These are phyloP conservation scores for Caenorhabditis doughertyi DNA, from an alignment of 2,888 invertebrate species.

Conservation along the genomic window DNA sequence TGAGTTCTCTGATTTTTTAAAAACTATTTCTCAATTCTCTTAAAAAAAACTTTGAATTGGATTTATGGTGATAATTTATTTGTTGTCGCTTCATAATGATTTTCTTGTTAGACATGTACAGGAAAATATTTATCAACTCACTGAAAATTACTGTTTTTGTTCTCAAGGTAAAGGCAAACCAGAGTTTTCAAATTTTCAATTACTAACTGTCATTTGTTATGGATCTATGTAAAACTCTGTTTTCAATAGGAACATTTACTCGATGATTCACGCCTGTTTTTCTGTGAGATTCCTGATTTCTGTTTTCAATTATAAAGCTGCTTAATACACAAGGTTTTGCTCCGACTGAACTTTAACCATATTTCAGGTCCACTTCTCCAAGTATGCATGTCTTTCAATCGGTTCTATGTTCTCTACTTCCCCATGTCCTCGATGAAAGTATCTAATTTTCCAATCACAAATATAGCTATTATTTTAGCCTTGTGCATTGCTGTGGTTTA, in stretches of 20 bases:
- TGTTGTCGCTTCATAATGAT: too few species aligned
- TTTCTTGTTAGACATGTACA: too few species aligned
- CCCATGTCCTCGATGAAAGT: slow-evolving; percentile 42
- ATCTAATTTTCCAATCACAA: slow-evolving; percentile 33
- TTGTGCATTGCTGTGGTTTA: slow-evolving; percentile 46
- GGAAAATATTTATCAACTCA: too few species aligned
- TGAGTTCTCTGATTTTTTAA: too few species aligned
- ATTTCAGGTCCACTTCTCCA: slow-evolving; percentile 52
- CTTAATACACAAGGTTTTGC: background rate
- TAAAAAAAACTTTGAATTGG: too few species aligned
- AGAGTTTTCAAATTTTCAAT: background rate
- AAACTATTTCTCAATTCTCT: too few species aligned
- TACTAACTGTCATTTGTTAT: too few species aligned
- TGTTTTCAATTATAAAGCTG: background rate
- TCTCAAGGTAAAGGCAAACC: too few species aligned
- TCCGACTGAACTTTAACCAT: background rate
- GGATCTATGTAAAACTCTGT: too few species aligned
- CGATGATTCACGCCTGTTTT: background rate
- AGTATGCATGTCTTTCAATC: slow-evolving; percentile 62
- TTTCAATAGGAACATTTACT: background rate
- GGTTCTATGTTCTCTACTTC: slow-evolving; percentile 60
- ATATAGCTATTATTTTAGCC: slow-evolving; percentile 43
- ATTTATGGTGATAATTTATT: too few species aligned
- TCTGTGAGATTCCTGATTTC: too few species aligned
- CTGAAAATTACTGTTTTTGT: too few species aligned